Evolutionary conservation across 1,140 invertebrate genomes (phyloP), one percentile per base, ranked within the genome.

Genomic region (Lepidurus apus): DNA sequence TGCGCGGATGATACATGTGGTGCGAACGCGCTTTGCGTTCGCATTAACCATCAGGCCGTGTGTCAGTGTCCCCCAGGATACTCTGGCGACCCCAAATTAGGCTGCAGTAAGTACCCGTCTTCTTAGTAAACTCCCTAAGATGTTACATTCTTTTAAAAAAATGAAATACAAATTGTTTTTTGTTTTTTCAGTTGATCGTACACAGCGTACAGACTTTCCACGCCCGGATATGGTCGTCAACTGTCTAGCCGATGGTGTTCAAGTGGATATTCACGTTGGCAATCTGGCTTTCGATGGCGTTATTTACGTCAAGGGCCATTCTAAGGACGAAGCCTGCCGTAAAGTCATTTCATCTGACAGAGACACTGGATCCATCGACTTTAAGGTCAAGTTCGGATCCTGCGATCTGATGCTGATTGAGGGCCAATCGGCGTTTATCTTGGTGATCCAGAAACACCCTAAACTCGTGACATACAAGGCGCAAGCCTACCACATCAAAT

Each of bases 391-490:
- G 24, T 97, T 97, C 83, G 95, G 95, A 76, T 93, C 91, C 80
- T 97, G 95, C 84, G 95, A 95, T 81, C 88, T 97, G 34, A 93
- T 95, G 80, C 94, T 96, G 81, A 91, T 95, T 3, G 95, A 96
- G 92, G 95, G 95, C 74, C 90, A 95, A 83, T 95, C 95, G 13
- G 93, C 93, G 82, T 97, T 97, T 83, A 92, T 97, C 0, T 86
- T 97, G 24, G 95, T 97, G 10, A 95, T 97, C 83, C 95, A 97
- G 83, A 96, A 95, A 86, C 95, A 97, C 90, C 95, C 95, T 0
- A 96, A 95, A 88, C 86, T 97, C 6, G 92, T 97, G n/a, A 97
- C 95, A 7, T 95, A 93, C 83, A 94, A 95, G 82, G 94, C 95
- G 1, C 94, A 96, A 86, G 95, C 95, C 1, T 97, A 97, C 85